Percentiles rank a stretch among this genome's conserved stretches.
phyloP scores from a whole-genome alignment of 2,797 vertebrate species.

The Pseudotriccus pelzelni region DNA sequence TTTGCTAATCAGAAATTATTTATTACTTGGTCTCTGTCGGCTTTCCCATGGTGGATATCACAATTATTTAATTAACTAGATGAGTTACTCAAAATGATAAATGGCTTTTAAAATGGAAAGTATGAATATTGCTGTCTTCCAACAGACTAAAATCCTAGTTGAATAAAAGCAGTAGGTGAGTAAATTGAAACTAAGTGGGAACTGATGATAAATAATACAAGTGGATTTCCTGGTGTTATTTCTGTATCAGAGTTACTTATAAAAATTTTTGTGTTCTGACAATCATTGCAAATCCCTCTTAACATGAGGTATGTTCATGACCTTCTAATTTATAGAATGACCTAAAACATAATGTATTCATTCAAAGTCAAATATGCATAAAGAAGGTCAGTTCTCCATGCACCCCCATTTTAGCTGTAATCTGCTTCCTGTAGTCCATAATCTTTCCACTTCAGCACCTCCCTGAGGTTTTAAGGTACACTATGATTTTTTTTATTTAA shows the following conservation, averaged over 20 bases:
- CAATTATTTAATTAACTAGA: not conserved
- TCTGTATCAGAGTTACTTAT: not conserved
- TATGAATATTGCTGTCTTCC: not conserved
- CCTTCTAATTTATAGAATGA: not conserved
- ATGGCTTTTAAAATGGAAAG: not conserved
- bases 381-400: not conserved
- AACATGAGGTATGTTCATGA: not conserved
- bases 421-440: not conserved
- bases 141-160: not conserved
- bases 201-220: not conserved
- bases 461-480: not conserved
- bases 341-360: not conserved
- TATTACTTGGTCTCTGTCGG: not conserved
- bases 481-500: not conserved
- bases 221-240: not conserved
- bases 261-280: not conserved
- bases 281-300: not conserved
- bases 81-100: not conserved
- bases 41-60: not conserved
- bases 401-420: not conserved
- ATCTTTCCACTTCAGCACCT: not conserved
- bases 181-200: not conserved
- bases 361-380: not conserved
- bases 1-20: not conserved
- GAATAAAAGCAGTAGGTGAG: not conserved